Evolutionary conservation across 2,797 vertebrate species (phyloP), one percentile per base, ranked within the genome.

Genomic region (Leucoraja ocellata): DNA sequence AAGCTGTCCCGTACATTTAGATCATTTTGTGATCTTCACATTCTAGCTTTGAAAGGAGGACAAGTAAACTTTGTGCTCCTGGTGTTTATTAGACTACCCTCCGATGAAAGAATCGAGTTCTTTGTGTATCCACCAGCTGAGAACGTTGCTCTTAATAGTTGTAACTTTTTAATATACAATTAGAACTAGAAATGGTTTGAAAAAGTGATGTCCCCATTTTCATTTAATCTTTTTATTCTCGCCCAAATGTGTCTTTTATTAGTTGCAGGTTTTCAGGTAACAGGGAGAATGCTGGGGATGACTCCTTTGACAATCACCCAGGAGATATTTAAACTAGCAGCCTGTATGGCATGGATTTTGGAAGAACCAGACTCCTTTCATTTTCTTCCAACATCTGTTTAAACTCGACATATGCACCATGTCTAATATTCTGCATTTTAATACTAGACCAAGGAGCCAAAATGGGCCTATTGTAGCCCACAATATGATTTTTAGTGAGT

Each of bases 341-440:
- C 68, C 73, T 32, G 36, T 54, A 25, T 73, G 86, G 65, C 71
- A 91, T 10, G 71, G 18, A 91, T 65, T 74, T 8, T 11, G 90
- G 68, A 74, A 74, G 32, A 74, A 65, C 21, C 90, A 54, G 68
- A 74, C 36, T 91, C 90, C 68, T 91, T 91, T 46, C 90, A 91
- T 91, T 91, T 91, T 46, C 23, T 73, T 91, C 90, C 90, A 91
- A 91, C 68, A 91, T 91, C 90, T 91, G 90, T 91, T 74, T 91
- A 74, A 91, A 91, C 25, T 73, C 36, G 73, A 71, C 90, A 63
- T 36, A 73, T 21, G 39, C 90, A 91, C 68, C 23, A 71, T 39
- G 18, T 73, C 32, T 74, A 65, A 91, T 91, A 13, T 73, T 91
- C 88, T 91, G 32, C 23, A 73, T 74, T 92, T 74, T 76, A 76